Evolutionary conservation across 2,797 vertebrate genomes (phyloP).

Genomic region (Phaenicophaeus curvirostris): DNA sequence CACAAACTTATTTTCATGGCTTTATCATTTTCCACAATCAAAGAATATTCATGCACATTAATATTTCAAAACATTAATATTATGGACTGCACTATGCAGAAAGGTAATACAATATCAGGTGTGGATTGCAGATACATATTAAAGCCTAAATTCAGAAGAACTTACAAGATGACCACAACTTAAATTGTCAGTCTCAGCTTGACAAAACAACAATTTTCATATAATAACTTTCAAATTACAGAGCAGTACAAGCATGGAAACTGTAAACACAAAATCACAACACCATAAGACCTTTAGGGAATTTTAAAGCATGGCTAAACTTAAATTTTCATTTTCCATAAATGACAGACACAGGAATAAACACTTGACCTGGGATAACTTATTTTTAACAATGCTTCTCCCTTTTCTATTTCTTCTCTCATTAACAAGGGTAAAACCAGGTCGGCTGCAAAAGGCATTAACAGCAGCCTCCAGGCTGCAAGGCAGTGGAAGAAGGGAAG

Average conservation of each 20-base stretch:
- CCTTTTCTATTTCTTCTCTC: neutral
- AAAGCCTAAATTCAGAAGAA: neutral
- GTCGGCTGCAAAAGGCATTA: neutral
- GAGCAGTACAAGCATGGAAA: neutral
- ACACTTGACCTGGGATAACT: neutral
- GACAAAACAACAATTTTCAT: neutral
- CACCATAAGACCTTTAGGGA: neutral
- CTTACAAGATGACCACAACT: neutral
- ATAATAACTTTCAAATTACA: neutral
- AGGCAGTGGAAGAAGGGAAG: neutral
- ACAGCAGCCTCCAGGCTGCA: neutral
- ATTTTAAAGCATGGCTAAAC: neutral
- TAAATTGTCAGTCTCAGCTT: neutral
- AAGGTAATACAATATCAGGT: neutral
- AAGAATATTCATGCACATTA: constrained; percentile 13
- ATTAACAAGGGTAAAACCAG: neutral
- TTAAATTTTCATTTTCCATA: neutral
- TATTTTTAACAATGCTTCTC: neutral
- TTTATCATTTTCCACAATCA: neutral
- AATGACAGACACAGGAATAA: neutral
- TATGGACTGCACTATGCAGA: neutral
- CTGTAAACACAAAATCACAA: neutral
- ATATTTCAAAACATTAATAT: neutral
- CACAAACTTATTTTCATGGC: neutral
- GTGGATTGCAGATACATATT: neutral